phyloP scores from a whole-genome alignment of 2,888 invertebrate species.

The Trichopria drosophilae region DNA sequence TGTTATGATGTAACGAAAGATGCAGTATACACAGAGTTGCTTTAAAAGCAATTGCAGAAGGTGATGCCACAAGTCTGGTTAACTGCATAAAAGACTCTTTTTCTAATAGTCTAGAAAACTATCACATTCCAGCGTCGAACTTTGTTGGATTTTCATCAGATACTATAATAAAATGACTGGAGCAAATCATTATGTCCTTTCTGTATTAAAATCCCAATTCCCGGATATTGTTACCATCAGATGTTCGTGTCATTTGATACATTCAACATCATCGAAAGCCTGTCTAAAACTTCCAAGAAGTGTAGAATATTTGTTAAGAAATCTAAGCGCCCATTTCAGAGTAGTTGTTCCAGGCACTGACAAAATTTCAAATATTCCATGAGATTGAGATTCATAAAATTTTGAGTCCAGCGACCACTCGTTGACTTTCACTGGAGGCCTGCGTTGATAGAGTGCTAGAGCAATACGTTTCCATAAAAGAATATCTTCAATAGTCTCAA shows the following conservation, averaged over 20 bases:
- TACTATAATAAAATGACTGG: slow-evolving; percentile 47
- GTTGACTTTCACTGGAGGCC: too few species aligned
- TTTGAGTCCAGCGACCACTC: too few species aligned
- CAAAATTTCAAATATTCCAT: slow-evolving; percentile 49
- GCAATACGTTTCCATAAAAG: too few species aligned
- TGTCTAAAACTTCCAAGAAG: slow-evolving; percentile 46
- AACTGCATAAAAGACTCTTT: slow-evolving; percentile 29
- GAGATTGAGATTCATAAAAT: slow-evolving; percentile 46
- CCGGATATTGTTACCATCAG: slow-evolving; percentile 45
- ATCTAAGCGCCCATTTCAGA: slow-evolving; percentile 40
- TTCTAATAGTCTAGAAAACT: slow-evolving; percentile 31
- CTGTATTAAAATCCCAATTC: slow-evolving; percentile 11
- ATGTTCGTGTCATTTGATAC: slow-evolving; percentile 49
- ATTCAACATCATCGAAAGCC: slow-evolving; percentile 46
- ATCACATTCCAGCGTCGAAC: slow-evolving; percentile 37
- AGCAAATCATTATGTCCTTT: slow-evolving; percentile 7
- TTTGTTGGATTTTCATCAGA: slow-evolving; percentile 43
- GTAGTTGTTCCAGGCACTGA: slow-evolving; percentile 37
- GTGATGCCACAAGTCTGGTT: slow-evolving; percentile 29
- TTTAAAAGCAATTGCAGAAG: slow-evolving; percentile 34
- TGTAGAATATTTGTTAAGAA: slow-evolving; percentile 31
- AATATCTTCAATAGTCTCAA: too few species aligned
- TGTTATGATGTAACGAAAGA: slow-evolving; percentile 48
- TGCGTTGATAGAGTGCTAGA: too few species aligned
- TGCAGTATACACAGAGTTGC: slow-evolving; percentile 51